Base-by-base conservation (phyloP, 2,888 invertebrate species). In the Epicampocera succincta region DNA sequence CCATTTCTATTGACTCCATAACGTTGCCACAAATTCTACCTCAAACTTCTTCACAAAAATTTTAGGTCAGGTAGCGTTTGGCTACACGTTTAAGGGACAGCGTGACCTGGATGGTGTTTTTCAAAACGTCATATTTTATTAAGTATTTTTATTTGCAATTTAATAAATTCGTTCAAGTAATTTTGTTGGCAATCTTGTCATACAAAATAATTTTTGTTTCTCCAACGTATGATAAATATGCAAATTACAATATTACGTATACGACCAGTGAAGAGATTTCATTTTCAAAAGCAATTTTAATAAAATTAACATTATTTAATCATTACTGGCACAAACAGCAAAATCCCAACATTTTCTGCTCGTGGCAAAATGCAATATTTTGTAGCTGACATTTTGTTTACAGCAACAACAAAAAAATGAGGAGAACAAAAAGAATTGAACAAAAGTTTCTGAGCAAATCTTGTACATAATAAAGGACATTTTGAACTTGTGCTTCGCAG, bases 311-410 rank as follows among this genome's bases (percentile, higher is more conserved):
- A 46, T 56, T 66, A 66, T 54, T 38, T n/a, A 56, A 19, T 65
- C 33, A 40, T 38, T 29, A 74, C 58, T 74, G 46, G 13, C 56
- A 48, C 17, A 74, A 60, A 50, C 17, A 60, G 40, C 17, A 38
- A 66, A 65, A 46, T 66, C 40, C 19, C 13, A 11, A 58, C 15
- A 42, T 58, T 56, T 48, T 12, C 17, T 17, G 74, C 74, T 50
- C 1, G 13, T 21, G 58, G 77, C 56, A 48, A 44, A 54, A 63
- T 38, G 69, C 63, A 63, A 71, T 56, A 63, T 77, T 76, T 71
- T 63, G 38, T 56, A n/a, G 56, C 21, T 56, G 48, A 21, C 29
- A 74, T 66, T 65, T 56, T 74, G 38, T 38, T 65, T 58, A 58
- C 56, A 56, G 8, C 33, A 33, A 9, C 33, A 48, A 21, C 56